Evolutionary conservation across 2,797 vertebrate genomes (phyloP).

Genomic region (Trachops cirrhosus): DNA sequence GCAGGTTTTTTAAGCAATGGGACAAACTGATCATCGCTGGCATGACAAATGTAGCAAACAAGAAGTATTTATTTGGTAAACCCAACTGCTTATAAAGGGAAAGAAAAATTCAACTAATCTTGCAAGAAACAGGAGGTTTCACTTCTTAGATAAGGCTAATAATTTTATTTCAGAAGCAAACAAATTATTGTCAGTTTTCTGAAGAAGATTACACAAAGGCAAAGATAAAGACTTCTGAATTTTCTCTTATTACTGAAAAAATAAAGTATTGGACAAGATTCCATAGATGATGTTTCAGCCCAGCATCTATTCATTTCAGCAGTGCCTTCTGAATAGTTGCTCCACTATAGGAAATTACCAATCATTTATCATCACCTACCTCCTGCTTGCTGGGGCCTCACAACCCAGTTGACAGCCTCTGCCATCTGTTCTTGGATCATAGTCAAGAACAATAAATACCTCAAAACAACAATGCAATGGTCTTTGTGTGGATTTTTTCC

Average conservation of each 20-base stretch:
- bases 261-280: constrained; percentile 7
- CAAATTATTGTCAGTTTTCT: not conserved
- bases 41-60: not conserved
- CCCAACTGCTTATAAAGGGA: not conserved
- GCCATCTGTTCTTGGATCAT: constrained; percentile 68
- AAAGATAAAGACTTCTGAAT: not conserved
- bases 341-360: constrained; percentile 57
- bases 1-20: not conserved
- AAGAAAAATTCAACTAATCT: not conserved
- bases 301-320: not conserved
- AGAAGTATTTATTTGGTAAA: not conserved
- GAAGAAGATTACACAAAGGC: not conserved
- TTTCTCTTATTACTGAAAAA: not conserved
- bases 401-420: constrained; percentile 60
- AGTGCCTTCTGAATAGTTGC: constrained; percentile 12
- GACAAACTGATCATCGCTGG: no score
- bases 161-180: not conserved
- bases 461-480: constrained; percentile 34
- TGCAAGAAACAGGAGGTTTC: not conserved
- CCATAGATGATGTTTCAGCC: constrained; percentile 35
- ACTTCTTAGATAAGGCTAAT: not conserved
- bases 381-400: constrained; percentile 46
- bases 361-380: constrained; percentile 65
- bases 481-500: not conserved
- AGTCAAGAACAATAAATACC: constrained; percentile 64